phyloP scores from a whole-genome alignment of 2,888 invertebrate species.

The Melipona bicolor region DNA sequence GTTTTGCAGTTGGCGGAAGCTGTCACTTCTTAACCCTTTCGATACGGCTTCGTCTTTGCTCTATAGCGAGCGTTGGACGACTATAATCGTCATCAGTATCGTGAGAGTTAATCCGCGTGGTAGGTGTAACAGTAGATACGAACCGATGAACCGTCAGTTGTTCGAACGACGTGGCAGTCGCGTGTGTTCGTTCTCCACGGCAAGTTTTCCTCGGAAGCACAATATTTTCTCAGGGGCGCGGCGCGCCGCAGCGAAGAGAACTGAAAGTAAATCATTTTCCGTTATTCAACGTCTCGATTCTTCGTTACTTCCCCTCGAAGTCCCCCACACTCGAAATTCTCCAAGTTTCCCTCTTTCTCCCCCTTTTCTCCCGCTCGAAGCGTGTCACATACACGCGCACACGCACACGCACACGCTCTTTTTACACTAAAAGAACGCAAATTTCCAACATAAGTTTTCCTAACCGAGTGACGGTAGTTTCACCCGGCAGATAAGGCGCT shows the following conservation, averaged over 20 bases:
- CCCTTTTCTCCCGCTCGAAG: slow-evolving; percentile 2
- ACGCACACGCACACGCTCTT: slow-evolving; percentile 32
- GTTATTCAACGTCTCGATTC: slow-evolving; percentile 19
- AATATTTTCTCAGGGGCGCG: neutral
- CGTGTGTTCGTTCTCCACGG: neutral
- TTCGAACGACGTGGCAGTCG: too few relatives aligned
- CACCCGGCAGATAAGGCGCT: slow-evolving; percentile 69
- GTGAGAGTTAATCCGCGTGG: too few relatives aligned
- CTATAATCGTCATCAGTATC: too few relatives aligned
- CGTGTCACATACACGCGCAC: neutral
- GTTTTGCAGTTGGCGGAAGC: neutral
- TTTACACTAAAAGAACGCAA: slow-evolving; percentile 64
- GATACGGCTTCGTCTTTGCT: too few relatives aligned
- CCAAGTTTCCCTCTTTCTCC: slow-evolving; percentile 21
- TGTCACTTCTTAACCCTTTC: too few relatives aligned
- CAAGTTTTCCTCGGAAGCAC: neutral
- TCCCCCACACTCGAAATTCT: slow-evolving; percentile 42
- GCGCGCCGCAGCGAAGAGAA: too few relatives aligned
- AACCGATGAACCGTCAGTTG: too few relatives aligned
- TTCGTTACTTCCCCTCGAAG: slow-evolving; percentile 36
- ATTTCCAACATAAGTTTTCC: slow-evolving; percentile 70
- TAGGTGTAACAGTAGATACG: too few relatives aligned
- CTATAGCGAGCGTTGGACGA: too few relatives aligned
- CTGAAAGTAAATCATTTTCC: slow-evolving; percentile 11
- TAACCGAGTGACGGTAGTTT: slow-evolving; percentile 74